Percentiles rank a stretch among this genome's conserved stretches.
Conservation (phyloP, 2,113 vertebrate genomes). For the Zosterops lateralis region DNA sequence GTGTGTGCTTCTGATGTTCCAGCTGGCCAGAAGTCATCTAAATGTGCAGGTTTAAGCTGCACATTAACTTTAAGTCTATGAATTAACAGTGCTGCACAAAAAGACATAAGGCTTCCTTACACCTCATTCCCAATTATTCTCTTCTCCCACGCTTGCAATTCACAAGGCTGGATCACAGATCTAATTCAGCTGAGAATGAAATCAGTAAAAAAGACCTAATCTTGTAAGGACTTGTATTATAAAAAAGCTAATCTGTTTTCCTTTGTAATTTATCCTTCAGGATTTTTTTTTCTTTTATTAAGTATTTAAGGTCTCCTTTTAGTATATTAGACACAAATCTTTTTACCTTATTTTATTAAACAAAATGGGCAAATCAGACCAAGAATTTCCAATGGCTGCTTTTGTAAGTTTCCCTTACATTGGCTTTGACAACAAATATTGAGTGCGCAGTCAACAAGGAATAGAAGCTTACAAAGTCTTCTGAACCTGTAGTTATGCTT, state of each 20-base stretch:
- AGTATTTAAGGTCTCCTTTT: not conserved
- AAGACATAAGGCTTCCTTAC: not conserved
- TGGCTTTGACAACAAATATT: not conserved
- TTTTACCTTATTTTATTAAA: not conserved
- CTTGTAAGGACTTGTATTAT: not conserved
- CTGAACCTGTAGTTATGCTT: not conserved
- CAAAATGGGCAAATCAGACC: not conserved
- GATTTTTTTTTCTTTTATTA: not conserved
- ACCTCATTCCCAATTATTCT: not conserved
- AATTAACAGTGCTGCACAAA: not conserved
- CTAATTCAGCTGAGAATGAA: not conserved
- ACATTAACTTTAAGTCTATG: not conserved
- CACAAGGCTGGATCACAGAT: not conserved
- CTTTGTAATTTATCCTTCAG: not conserved
- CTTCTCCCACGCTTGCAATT: accelerated
- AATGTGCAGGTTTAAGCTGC: not conserved
- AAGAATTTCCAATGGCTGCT: not conserved
- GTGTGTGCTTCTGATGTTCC: not conserved
- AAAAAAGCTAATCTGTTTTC: not conserved
- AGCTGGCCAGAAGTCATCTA: not conserved
- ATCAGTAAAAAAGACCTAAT: not conserved
- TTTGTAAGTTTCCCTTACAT: not conserved
- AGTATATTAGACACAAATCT: not conserved
- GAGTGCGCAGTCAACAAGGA: not conserved
- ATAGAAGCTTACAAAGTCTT: not conserved